Evolutionary conservation across 2,113 vertebrate species (phyloP), one percentile per base, ranked within the genome.

Genomic region (Mormyrus lacerda): DNA sequence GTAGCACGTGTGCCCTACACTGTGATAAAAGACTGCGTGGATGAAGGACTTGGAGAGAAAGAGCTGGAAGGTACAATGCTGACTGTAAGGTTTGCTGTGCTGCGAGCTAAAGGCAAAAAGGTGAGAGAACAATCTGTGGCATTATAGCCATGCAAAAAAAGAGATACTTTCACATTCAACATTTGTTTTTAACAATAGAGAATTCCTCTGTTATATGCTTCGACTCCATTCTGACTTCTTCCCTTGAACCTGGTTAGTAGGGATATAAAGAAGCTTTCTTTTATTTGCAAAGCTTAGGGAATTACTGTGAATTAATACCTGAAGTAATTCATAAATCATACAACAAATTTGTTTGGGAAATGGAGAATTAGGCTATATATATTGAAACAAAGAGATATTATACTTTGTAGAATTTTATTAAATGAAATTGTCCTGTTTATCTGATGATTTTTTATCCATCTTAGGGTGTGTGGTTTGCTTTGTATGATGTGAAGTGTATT

Each of bases 151-250:
- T 94, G 92, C 94, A 95, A 95, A 93, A 13, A 73, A 92, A 91
- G 91, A 94, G 94, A 91, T 94, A 93, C 93, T 95, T 94, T 93
- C 92, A 88, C 93, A 95, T 95, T 93, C 93, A 94, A 93, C 92
- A 94, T 95, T 95, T 91, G 91, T 91, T 89, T 91, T 91, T 89
- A 92, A 86, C 89, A 90, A 94, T 92, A 91, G 91, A 93, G 89
- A 90, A 94, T 91, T 92, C 91, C 90, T 91, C 89, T 61, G 90
- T 88, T 92, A 90, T 90, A 50, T 47, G 91, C 90, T 91, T 90
- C 88, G 89, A 44, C 83, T 21, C 48, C 50, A 10, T 55, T 84
- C 76, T 44, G 73, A 27, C 27, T 24, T 61, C 13, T 85, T 89
- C 73, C 73, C 50, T 48, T 87, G 85, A 87, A 87, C 85, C 50